These are phyloP conservation scores for Brachionus asplanchnoidis DNA, from an alignment of 1,140 invertebrate genomes.

Conservation along the genomic window DNA sequence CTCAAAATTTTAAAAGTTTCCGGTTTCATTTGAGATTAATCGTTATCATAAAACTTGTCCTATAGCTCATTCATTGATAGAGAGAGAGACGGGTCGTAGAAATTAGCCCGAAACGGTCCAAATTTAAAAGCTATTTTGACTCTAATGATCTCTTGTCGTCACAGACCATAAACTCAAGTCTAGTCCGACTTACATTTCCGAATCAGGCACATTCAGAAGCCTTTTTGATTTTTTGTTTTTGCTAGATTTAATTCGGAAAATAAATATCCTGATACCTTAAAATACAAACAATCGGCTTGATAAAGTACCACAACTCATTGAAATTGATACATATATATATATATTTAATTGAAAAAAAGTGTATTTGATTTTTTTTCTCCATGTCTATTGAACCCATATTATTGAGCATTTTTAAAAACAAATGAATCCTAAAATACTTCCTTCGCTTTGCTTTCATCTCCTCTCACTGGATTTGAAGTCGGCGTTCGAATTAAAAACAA, in stretches of 20 bases:
- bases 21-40: neutral
- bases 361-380: neutral
- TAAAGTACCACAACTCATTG: slow-evolving; percentile 22
- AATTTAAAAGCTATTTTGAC: neutral
- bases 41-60: slow-evolving; percentile 22
- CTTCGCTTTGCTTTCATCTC: neutral
- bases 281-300: slow-evolving; percentile 12
- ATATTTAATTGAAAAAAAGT: neutral
- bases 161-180: neutral
- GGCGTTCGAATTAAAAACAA: neutral
- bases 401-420: slow-evolving; percentile 2
- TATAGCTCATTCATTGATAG: neutral
- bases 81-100: neutral
- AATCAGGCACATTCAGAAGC: neutral
- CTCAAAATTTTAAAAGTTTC: slow-evolving; percentile 31
- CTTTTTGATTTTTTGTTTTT: neutral
- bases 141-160: neutral
- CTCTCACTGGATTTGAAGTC: neutral
- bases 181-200: slow-evolving; percentile 18
- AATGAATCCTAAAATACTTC: neutral
- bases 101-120: slow-evolving; percentile 30
- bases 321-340: neutral
- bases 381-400: neutral
- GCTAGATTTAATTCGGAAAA: neutral
- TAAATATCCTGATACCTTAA: slow-evolving; percentile 33